Conservation (phyloP, 2,113 vertebrate genomes). For the Macheiramphus alcinus region DNA sequence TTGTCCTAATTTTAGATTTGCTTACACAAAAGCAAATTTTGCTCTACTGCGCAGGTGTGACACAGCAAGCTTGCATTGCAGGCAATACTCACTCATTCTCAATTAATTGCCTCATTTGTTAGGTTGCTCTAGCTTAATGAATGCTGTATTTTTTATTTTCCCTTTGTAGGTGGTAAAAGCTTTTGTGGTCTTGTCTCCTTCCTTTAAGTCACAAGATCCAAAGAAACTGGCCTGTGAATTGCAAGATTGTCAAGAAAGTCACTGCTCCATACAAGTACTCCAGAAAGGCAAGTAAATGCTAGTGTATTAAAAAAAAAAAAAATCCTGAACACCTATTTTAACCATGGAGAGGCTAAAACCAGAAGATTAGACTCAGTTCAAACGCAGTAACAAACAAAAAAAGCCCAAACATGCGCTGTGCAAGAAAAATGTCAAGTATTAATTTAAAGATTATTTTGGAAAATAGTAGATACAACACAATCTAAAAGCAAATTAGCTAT, state of each 20-base stretch:
- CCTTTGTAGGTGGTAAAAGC: slow-evolving; percentile 78
- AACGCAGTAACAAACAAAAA: background rate
- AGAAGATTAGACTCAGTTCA: background rate
- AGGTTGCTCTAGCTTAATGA: background rate
- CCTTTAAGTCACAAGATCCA: slow-evolving; percentile 61
- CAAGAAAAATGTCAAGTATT: background rate
- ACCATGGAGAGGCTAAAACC: background rate
- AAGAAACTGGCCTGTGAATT: slow-evolving; percentile 69
- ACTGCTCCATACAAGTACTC: slow-evolving; percentile 84
- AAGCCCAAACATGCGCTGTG: background rate
- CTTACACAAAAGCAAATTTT: background rate
- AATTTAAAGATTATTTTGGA: background rate
- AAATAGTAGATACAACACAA: background rate
- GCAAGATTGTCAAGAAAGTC: slow-evolving; percentile 76
- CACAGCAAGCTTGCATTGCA: background rate
- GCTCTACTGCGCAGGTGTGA: background rate
- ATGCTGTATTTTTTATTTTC: background rate
- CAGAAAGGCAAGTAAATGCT: slow-evolving; percentile 67
- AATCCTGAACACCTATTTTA: background rate
- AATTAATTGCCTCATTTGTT: background rate
- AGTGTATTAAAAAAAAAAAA: background rate
- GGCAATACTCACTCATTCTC: background rate
- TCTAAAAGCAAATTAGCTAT: background rate
- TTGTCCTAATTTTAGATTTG: background rate
- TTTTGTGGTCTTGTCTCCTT: slow-evolving; percentile 74